Conservation (phyloP, 92 coral and sea anemone species). For the Micromussa lordhowensis region DNA sequence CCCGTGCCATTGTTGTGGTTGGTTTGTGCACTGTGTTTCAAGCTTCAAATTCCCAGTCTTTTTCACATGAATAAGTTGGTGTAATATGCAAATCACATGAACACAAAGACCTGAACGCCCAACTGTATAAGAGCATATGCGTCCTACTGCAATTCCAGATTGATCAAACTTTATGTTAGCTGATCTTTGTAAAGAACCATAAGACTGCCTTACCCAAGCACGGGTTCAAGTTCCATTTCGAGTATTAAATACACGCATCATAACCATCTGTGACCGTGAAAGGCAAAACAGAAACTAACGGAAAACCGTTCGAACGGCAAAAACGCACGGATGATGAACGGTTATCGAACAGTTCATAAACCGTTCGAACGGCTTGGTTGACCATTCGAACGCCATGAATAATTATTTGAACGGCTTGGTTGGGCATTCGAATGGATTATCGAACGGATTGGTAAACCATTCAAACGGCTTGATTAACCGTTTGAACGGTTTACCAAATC, state of each 20-base stretch:
- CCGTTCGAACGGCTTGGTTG: no score
- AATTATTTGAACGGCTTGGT: no score
- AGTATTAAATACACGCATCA: constrained; percentile 21
- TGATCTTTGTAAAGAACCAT: constrained; percentile 27
- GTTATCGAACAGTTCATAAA: no score
- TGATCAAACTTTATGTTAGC: constrained; percentile 26
- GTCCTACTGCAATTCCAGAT: constrained; percentile 34
- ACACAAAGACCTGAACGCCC: constrained; percentile 41
- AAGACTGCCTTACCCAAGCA: constrained; percentile 41
- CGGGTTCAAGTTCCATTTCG: constrained; percentile 37
- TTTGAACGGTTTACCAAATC: no score
- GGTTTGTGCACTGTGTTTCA: constrained; percentile 26
- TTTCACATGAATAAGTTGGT: constrained; percentile 24
- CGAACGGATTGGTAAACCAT: no score
- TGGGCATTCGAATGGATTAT: no score
- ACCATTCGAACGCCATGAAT: no score
- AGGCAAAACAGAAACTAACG: no score
- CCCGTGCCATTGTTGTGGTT: constrained; percentile 39
- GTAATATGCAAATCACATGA: constrained; percentile 15
- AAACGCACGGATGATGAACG: no score
- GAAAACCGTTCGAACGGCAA: no score
- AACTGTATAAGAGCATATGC: constrained; percentile 33
- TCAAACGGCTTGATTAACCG: no score
- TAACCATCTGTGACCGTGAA: constrained; percentile 25
- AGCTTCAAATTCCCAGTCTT: constrained; percentile 24